A percentile compares a stretch with the other conserved stretches of the same genome.
phyloP scores from a whole-genome alignment of 2,888 invertebrate genomes.

The Orthosia gothica region DNA sequence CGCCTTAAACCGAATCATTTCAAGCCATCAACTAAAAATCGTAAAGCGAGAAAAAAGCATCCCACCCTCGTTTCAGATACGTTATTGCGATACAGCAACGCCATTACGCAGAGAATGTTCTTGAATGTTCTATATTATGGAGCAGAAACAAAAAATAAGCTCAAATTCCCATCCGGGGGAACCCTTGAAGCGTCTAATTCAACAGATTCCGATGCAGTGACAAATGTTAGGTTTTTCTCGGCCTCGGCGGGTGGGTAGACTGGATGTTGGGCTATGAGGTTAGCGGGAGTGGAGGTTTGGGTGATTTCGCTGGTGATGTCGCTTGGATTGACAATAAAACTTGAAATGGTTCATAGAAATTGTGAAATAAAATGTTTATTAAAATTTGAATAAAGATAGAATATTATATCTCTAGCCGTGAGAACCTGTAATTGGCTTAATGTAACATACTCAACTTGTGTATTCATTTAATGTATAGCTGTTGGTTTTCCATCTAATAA shows the following conservation, averaged over 20 bases:
- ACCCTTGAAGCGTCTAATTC: slow-evolving; percentile 86
- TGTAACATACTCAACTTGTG: too few species aligned
- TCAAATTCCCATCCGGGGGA: slow-evolving; percentile 78
- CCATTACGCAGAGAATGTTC: slow-evolving; percentile 72
- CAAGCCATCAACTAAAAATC: slow-evolving; percentile 63
- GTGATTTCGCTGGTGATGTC: too few species aligned
- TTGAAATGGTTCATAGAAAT: not conserved
- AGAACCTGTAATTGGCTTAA: too few species aligned
- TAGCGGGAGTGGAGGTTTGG: slow-evolving; percentile 17
- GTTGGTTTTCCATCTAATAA: too few species aligned
- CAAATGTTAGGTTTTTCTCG: slow-evolving; percentile 89
- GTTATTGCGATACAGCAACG: slow-evolving; percentile 68
- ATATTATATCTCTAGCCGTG: too few species aligned
- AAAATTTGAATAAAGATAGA: not conserved
- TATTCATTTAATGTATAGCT: too few species aligned
- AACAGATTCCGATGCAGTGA: slow-evolving; percentile 90
- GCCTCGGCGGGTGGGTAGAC: slow-evolving; percentile 74
- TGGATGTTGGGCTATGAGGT: slow-evolving; percentile 64
- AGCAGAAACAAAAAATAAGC: slow-evolving; percentile 83
- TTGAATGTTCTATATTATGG: slow-evolving; percentile 75
- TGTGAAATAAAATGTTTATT: not conserved
- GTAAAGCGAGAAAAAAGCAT: slow-evolving; percentile 63
- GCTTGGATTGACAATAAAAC: not conserved
- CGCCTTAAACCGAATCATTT: slow-evolving; percentile 58
- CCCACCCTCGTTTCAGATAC: slow-evolving; percentile 65